These are phyloP conservation scores for Metridium senile DNA, from an alignment of 92 coral and sea anemone genomes.

Conservation along the genomic window DNA sequence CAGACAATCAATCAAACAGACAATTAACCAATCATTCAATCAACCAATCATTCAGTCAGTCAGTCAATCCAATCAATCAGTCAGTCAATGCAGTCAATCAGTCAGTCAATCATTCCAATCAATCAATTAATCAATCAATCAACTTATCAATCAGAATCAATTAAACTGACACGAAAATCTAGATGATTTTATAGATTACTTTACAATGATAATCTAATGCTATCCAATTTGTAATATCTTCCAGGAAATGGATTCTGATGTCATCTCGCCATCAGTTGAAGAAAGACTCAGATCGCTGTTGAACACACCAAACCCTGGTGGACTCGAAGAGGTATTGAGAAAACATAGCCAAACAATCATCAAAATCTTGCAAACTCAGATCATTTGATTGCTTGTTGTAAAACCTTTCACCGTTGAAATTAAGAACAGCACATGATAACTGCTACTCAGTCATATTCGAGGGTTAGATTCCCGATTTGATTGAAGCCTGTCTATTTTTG, in stretches of 20 bases:
- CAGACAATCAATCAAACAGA: neutral
- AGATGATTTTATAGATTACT: no score
- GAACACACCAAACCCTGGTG: conserved; percentile 81
- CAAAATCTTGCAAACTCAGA: no score
- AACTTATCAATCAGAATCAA: neutral
- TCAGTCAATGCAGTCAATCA: neutral
- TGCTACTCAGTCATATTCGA: no score
- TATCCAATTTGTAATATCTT: neutral
- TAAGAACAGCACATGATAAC: no score
- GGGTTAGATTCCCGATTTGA: no score
- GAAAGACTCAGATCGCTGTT: conserved; percentile 78
- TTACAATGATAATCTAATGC: no score
- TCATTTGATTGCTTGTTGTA: no score
- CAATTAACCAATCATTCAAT: neutral
- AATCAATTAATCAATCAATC: neutral
- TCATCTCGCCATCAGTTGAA: conserved; percentile 70
- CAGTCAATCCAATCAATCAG: neutral
- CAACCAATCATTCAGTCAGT: neutral
- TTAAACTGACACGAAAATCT: no score
- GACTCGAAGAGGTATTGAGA: conserved; percentile 56
- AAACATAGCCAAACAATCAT: no score
- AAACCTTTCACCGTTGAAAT: no score
- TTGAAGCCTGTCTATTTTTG: no score
- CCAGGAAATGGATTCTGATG: conserved; percentile 27
- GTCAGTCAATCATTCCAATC: neutral